Percentiles rank a stretch among this genome's conserved stretches.
Evolutionary conservation across 2,113 vertebrate genomes (phyloP).

Genomic region (Xenopus tropicalis): UCB_Xtro_10.0 CM004450.2:77383001-77383500

Average conservation of each 20-base stretch:
- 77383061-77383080: conserved; percentile 37
- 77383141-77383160: background rate
- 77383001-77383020: conserved; percentile 42
- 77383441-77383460: too few species aligned
- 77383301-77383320: too few species aligned
- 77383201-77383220: background rate
- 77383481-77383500: too few species aligned
- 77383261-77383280: background rate
- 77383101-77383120: conserved; percentile 65
- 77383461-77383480: too few species aligned
- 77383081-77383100: conserved; percentile 54
- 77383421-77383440: too few species aligned
- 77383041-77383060: conserved; percentile 72
- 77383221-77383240: background rate
- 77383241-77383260: background rate
- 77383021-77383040: conserved; percentile 73
- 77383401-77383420: too few species aligned
- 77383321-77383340: too few species aligned
- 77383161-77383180: conserved; percentile 23
- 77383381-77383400: too few species aligned
- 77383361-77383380: too few species aligned
- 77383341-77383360: too few species aligned
- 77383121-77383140: conserved; percentile 49
- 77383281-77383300: too few species aligned
- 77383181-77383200: conserved; percentile 21